Evolutionary conservation across 2,888 invertebrate genomes (phyloP).

Genomic region (Hirtodrosophila duncani): DNA sequence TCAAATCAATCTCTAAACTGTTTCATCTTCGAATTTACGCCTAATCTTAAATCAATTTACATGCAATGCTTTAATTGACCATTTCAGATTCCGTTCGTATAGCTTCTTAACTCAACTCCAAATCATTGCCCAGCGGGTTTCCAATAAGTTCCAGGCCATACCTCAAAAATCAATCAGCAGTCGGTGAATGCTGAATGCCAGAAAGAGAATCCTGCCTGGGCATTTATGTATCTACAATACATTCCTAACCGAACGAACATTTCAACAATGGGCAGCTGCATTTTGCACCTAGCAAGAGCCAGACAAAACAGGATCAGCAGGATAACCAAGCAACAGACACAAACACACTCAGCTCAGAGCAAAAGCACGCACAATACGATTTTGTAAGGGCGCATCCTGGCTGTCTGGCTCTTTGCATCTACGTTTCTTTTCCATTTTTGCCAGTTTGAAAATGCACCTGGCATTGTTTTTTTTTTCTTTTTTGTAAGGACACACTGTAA

Average conservation of each 20-base stretch:
- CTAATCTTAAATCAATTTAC: conserved; percentile 11
- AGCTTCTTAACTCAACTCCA: conserved; percentile 2
- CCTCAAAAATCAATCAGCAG: no score
- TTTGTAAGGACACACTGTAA: conserved; percentile 26
- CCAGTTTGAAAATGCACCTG: conserved; percentile 54
- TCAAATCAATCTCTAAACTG: no score
- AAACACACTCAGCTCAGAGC: conserved; percentile 6
- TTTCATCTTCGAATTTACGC: no score
- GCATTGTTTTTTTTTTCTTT: conserved; percentile 31
- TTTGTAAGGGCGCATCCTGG: conserved; percentile 34
- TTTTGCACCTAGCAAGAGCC: conserved; percentile 44
- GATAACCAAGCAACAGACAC: conserved; percentile 35
- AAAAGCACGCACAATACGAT: conserved; percentile 44
- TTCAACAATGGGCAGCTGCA: conserved; percentile 56
- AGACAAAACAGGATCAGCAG: conserved; percentile 45
- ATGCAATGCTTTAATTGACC: conserved; percentile 21
- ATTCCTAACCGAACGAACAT: not conserved
- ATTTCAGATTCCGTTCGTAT: conserved; percentile 20
- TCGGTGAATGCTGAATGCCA: no score
- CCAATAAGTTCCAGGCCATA: not conserved
- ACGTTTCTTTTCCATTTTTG: conserved; percentile 8
- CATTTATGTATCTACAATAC: no score
- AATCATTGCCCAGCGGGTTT: conserved; percentile 20
- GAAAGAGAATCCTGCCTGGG: no score
- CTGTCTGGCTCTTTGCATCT: conserved; percentile 16